Conservation (phyloP, 1,140 invertebrate species). For the Diachasmimorpha longicaudata region DNA sequence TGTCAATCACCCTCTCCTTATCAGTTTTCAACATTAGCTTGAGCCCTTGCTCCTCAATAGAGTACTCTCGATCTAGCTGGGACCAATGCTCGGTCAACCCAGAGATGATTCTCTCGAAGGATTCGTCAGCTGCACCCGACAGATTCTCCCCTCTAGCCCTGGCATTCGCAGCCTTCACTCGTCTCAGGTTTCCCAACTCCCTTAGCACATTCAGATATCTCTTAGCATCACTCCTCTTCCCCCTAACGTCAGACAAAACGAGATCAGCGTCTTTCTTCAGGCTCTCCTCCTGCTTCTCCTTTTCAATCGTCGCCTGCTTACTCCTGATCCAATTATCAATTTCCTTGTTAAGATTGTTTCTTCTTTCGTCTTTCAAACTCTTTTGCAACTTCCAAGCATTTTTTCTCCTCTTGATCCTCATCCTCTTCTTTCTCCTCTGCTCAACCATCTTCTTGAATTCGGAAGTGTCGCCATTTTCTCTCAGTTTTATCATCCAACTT, state of each 20-base stretch:
- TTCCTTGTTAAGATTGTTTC: conserved; percentile 58
- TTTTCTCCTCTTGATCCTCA: conserved; percentile 61
- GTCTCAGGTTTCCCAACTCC: conserved; percentile 68
- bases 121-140: conserved; percentile 52
- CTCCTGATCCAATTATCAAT: conserved; percentile 69
- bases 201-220: conserved; percentile 69
- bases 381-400: conserved; percentile 58
- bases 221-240: conserved; percentile 72
- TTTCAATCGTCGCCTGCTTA: conserved; percentile 68
- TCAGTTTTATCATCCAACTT: conserved; percentile 54
- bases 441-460: conserved; percentile 60
- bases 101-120: conserved; percentile 55
- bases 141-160: conserved; percentile 67
- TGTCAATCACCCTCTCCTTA: conserved; percentile 51
- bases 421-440: conserved; percentile 66
- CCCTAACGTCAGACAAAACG: conserved; percentile 71
- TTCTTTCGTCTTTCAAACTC: conserved; percentile 47
- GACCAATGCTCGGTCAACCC: conserved; percentile 53
- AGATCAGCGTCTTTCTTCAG: conserved; percentile 73
- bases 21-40: conserved; percentile 56
- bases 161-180: conserved; percentile 66
- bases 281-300: conserved; percentile 70
- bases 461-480: conserved; percentile 57
- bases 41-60: conserved; percentile 54
- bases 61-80: conserved; percentile 52